Conservation (phyloP, 2,797 vertebrate species). For the Salmo trutta region DNA sequence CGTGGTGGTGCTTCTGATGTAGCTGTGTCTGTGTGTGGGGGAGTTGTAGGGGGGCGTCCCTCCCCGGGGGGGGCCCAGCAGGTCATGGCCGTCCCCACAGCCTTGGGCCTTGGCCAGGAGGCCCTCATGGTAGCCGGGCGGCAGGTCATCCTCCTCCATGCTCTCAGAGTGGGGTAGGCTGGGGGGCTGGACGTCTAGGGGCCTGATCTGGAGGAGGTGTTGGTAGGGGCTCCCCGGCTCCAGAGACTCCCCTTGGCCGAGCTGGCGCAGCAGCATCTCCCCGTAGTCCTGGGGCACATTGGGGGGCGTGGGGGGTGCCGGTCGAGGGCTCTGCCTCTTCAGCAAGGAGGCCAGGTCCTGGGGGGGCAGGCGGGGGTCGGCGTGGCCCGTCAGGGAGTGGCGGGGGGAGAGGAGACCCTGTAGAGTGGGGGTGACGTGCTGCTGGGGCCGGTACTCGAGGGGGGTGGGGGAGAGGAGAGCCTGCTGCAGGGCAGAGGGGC, state of each 20-base stretch:
- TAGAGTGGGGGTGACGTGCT: conserved; percentile 91
- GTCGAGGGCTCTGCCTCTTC: conserved; percentile 83
- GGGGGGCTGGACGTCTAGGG: conserved; percentile 78
- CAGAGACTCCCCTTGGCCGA: conserved; percentile 85
- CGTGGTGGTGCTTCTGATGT: conserved; percentile 56
- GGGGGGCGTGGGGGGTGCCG: conserved; percentile 65
- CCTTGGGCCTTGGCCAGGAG: conserved; percentile 80
- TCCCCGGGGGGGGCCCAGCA: conserved; percentile 81
- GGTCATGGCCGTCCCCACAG: conserved; percentile 81
- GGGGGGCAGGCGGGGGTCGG: conserved; percentile 87
- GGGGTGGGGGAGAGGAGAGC: conserved; percentile 95
- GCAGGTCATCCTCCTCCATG: conserved; percentile 94
- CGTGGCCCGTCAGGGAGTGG: conserved; percentile 92
- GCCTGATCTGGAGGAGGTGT: conserved; percentile 89
- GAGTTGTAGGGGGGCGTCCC: conserved; percentile 81
- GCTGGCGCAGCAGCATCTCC: conserved; percentile 88
- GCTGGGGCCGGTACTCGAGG: conserved; percentile 87
- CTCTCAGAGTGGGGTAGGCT: conserved; percentile 89
- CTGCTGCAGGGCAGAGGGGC: conserved; percentile 93
- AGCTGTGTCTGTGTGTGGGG: conserved; percentile 82
- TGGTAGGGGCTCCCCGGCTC: conserved; percentile 81
- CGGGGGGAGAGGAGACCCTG: conserved; percentile 96
- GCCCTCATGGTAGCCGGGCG: conserved; percentile 78
- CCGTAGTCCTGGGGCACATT: conserved; percentile 82
- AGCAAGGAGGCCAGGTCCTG: conserved; percentile 90